phyloP scores from a whole-genome alignment of 2,113 vertebrate genomes.

The Oreochromis aureus region DNA sequence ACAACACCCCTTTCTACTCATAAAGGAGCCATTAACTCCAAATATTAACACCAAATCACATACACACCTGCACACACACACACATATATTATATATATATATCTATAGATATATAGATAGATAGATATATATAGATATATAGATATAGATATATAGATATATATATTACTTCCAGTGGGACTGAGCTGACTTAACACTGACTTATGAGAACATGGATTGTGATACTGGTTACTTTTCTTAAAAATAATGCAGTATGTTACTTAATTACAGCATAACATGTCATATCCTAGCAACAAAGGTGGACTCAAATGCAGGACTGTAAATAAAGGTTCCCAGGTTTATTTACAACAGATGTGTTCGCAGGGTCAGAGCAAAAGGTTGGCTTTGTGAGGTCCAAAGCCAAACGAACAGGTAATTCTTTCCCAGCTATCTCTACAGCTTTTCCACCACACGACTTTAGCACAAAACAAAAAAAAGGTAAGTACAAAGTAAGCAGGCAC shows the following conservation, averaged over 20 bases:
- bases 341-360: not conserved
- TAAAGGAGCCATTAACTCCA: not conserved
- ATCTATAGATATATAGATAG: fast-evolving
- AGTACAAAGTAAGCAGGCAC: not conserved
- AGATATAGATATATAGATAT: fast-evolving
- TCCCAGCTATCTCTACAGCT: not conserved
- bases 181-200: not conserved
- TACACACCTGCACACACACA: not conserved
- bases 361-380: not conserved
- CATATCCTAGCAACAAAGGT: not conserved
- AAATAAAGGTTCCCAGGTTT: not conserved
- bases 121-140: not conserved
- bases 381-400: not conserved
- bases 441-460: not conserved
- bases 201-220: not conserved
- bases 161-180: not conserved
- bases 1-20: not conserved
- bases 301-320: not conserved
- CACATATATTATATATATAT: fast-evolving
- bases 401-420: not conserved
- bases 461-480: not conserved
- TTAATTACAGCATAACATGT: not conserved
- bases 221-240: not conserved
- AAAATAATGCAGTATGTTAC: no score
- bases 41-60: not conserved